A percentile compares a stretch with the other conserved stretches of the same genome.
These are phyloP conservation scores for Andrena dorsata DNA, from an alignment of 2,888 invertebrate species.

Conservation along the genomic window DNA sequence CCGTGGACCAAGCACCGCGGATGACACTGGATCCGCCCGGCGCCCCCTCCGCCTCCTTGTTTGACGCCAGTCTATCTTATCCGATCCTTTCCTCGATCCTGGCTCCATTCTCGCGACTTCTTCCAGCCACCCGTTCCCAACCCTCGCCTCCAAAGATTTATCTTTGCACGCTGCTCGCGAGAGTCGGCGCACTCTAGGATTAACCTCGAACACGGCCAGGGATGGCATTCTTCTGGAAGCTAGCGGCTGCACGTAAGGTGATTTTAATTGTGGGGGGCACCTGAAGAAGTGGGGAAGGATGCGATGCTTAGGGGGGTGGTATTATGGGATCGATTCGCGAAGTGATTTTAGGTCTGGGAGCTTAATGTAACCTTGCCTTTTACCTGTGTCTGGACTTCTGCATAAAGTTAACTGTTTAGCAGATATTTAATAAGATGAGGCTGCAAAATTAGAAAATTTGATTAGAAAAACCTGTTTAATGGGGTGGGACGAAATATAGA, in stretches of 20 bases:
- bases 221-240: background rate
- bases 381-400: too few relatives aligned
- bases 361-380: too few relatives aligned
- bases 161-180: background rate
- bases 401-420: too few relatives aligned
- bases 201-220: background rate
- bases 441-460: too few relatives aligned
- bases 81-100: background rate
- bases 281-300: background rate
- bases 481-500: too few relatives aligned
- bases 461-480: too few relatives aligned
- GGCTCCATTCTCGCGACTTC: background rate
- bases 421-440: too few relatives aligned
- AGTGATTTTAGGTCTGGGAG: too few relatives aligned
- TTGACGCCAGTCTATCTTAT: conserved; percentile 30
- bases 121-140: background rate
- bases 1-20: conserved; percentile 14
- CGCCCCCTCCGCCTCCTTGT: background rate
- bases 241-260: background rate
- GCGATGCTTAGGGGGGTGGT: background rate
- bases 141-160: background rate
- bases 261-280: background rate
- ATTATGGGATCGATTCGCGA: too few relatives aligned
- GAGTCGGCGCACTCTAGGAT: background rate
- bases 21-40: background rate